phyloP scores from a whole-genome alignment of 2,113 vertebrate species.

The Pseudopodoces humilis region DNA sequence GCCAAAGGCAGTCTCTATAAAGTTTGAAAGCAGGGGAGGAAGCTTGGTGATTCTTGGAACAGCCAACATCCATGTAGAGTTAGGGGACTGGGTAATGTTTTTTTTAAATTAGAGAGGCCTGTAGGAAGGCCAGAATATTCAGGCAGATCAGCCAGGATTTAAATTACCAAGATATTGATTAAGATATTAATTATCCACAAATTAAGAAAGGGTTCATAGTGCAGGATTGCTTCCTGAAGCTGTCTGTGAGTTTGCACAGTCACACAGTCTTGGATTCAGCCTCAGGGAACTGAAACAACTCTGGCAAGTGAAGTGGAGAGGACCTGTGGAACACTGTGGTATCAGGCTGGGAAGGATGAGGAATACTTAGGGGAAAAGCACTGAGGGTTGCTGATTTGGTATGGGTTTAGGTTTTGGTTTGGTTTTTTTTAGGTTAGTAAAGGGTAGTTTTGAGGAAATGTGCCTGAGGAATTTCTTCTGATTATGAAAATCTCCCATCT shows the following conservation, averaged over 20 bases:
- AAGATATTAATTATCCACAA: conserved; percentile 18
- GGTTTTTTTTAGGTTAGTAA: conserved; percentile 12
- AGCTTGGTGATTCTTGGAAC: neutral
- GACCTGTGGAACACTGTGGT: neutral
- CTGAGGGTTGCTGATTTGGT: neutral
- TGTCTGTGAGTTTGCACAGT: conserved; percentile 1
- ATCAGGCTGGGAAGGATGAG: neutral
- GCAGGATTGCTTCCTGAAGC: neutral
- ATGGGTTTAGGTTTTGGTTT: neutral
- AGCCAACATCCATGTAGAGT: neutral
- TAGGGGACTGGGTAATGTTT: neutral
- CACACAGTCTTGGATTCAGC: neutral
- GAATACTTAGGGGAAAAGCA: neutral
- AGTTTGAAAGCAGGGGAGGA: neutral
- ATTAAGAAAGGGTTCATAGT: neutral
- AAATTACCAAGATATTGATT: conserved; percentile 42
- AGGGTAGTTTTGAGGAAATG: conserved; percentile 47
- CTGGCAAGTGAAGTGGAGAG: neutral
- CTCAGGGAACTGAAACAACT: neutral
- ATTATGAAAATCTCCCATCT: conserved; percentile 48
- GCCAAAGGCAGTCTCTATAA: neutral
- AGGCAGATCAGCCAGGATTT: neutral
- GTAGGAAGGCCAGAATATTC: conserved; percentile 23
- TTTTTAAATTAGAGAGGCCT: neutral
- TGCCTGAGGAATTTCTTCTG: conserved; percentile 46